Conservation (phyloP, 2,888 invertebrate genomes). For the Anoplius nigerrimus region DNA sequence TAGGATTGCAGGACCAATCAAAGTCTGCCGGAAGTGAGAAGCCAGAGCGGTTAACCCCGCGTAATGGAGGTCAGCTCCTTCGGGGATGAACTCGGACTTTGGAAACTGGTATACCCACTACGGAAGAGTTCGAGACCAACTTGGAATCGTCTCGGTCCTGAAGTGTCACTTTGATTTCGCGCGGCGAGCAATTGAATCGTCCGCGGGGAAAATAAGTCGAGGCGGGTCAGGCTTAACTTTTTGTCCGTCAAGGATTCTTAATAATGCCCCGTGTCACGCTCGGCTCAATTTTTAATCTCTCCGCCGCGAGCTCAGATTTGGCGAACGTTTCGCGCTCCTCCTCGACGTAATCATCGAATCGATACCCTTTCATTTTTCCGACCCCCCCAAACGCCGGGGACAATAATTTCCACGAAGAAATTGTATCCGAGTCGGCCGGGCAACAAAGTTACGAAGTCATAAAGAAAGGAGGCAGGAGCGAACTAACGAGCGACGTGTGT, state of each 20-base stretch:
- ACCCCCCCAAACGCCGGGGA: neutral
- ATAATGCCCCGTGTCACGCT: no score
- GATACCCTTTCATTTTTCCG: neutral
- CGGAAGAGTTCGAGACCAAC: conserved; percentile 41
- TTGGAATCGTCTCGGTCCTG: conserved; percentile 44
- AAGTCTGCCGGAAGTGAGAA: conserved; percentile 71
- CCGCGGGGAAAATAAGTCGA: conserved; percentile 14
- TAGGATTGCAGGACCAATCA: conserved; percentile 72
- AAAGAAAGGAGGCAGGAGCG: conserved; percentile 39
- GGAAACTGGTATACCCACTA: conserved; percentile 54
- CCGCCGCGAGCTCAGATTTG: no score
- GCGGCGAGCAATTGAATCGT: conserved; percentile 49
- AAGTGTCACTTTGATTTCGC: conserved; percentile 61
- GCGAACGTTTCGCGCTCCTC: no score
- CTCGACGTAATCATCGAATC: conserved; percentile 12
- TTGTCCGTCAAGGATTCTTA: conserved; percentile 1
- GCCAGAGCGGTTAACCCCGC: conserved; percentile 72
- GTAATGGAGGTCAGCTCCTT: conserved; percentile 73
- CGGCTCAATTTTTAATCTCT: no score
- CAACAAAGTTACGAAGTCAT: conserved; percentile 45
- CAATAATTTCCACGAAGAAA: conserved; percentile 25
- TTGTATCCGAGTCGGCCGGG: conserved; percentile 31
- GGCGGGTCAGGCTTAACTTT: conserved; percentile 3
- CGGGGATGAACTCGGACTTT: conserved; percentile 66
- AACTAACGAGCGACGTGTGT: conserved; percentile 48